Conservation (phyloP, 2,888 invertebrate genomes). For the Leistus spinibarbis region DNA sequence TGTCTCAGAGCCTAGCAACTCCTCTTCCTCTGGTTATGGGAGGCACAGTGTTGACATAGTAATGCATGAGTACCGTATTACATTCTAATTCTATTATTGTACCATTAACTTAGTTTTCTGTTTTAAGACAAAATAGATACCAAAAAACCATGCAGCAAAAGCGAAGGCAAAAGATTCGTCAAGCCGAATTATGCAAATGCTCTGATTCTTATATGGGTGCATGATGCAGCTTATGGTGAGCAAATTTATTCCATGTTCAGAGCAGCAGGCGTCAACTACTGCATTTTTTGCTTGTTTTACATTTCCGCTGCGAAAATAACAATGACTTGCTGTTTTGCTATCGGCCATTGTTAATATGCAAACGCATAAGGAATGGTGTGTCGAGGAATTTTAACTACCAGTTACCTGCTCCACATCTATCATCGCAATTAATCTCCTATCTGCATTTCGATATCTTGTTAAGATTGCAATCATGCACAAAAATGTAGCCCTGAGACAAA, state of each 20-base stretch:
- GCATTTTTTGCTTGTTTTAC: not conserved
- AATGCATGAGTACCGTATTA: no score
- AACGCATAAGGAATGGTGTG: not conserved
- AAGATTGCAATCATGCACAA: not conserved
- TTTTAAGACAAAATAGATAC: no score
- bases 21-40: no score
- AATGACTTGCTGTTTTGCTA: not conserved
- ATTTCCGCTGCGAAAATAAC: not conserved
- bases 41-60: no score
- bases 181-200: no score
- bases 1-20: no score
- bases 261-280: not conserved
- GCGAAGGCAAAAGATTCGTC: no score
- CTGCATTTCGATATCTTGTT: not conserved
- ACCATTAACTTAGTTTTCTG: no score
- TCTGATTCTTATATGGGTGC: no score
- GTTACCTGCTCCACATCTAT: not conserved
- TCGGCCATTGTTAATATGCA: not conserved
- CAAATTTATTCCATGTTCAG: not conserved
- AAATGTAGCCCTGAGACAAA: not conserved
- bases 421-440: not conserved
- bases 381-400: not conserved
- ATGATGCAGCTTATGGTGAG: not conserved
- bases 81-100: no score
- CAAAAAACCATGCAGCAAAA: no score